These are phyloP conservation scores for Trimorus sp. DNA, from an alignment of 2,888 invertebrate species.

Conservation along the genomic window DNA sequence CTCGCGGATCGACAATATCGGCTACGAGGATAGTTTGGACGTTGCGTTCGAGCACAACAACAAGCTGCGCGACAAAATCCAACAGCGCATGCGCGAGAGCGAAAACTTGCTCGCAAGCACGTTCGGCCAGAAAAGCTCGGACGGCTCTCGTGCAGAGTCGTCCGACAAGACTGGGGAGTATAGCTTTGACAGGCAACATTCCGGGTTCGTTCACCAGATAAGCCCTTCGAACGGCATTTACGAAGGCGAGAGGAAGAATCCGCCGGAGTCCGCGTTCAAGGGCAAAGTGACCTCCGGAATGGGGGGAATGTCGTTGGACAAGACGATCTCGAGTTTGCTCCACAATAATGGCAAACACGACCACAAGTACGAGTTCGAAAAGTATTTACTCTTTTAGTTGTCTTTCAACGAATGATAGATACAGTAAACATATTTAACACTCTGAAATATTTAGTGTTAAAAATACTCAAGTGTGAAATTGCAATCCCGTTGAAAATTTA, in stretches of 20 bases:
- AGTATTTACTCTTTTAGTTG: too few species aligned
- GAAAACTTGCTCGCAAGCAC: constrained; percentile 77
- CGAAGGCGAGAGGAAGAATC: constrained; percentile 46
- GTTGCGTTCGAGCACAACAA: constrained; percentile 80
- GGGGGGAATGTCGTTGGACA: constrained; percentile 76
- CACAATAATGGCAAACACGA: constrained; percentile 79
- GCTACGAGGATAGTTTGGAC: constrained; percentile 79
- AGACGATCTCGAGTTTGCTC: constrained; percentile 76
- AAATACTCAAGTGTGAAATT: too few species aligned
- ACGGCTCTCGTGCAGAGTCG: constrained; percentile 22
- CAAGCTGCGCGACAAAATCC: constrained; percentile 79
- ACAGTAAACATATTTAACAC: too few species aligned
- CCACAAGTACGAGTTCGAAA: constrained; percentile 72
- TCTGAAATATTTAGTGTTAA: too few species aligned
- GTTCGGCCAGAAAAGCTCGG: constrained; percentile 73
- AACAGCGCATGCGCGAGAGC: constrained; percentile 79
- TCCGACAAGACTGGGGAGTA: constrained; percentile 44
- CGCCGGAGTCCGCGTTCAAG: constrained; percentile 70
- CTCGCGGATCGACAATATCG: constrained; percentile 74
- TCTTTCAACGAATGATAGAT: too few species aligned
- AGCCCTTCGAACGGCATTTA: constrained; percentile 65
- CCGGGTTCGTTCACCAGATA: constrained; percentile 58
- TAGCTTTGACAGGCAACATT: constrained; percentile 43
- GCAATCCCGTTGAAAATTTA: too few species aligned
- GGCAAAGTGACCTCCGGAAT: constrained; percentile 71